Conservation (phyloP, 2,797 vertebrate genomes). For the Gymnodraco acuticeps region DNA sequence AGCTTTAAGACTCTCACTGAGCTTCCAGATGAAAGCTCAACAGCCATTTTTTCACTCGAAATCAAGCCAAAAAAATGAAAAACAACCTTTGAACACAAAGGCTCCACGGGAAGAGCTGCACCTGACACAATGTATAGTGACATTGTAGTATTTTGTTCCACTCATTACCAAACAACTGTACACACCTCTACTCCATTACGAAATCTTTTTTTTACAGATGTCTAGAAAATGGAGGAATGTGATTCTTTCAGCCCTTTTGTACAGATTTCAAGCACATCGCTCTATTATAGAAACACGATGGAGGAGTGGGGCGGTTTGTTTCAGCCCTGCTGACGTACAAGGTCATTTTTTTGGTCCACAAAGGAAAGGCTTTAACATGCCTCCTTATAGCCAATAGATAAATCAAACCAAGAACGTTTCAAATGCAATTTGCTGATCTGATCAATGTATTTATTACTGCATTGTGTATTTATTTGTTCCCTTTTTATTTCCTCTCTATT, state of each 20-base stretch:
- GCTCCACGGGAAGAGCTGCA: conserved; percentile 56
- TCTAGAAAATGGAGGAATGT: conserved; percentile 83
- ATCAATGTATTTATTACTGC: conserved; percentile 85
- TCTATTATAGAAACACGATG: conserved; percentile 80
- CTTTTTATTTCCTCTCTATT: conserved; percentile 75
- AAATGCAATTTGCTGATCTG: conserved; percentile 81
- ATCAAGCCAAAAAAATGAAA: conserved; percentile 53
- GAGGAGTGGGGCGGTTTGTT: conserved; percentile 75
- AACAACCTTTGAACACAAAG: conserved; percentile 50
- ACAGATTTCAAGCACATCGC: conserved; percentile 89
- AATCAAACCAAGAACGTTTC: conserved; percentile 72
- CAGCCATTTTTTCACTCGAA: conserved; percentile 72
- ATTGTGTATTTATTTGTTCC: conserved; percentile 82
- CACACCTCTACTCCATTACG: conserved; percentile 71
- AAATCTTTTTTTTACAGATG: conserved; percentile 80
- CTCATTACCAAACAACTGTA: conserved; percentile 75
- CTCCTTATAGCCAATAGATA: conserved; percentile 77
- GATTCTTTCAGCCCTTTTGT: conserved; percentile 85
- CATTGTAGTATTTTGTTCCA: conserved; percentile 72
- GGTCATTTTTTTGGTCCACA: conserved; percentile 80
- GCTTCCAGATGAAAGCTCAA: conserved; percentile 69
- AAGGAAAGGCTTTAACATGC: conserved; percentile 76
- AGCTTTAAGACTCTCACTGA: conserved; percentile 76
- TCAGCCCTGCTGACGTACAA: conserved; percentile 75
- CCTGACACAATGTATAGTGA: conserved; percentile 77